These are phyloP conservation scores for Eupithecia subumbrata DNA, from an alignment of 2,888 invertebrate species.

Conservation along the genomic window DNA sequence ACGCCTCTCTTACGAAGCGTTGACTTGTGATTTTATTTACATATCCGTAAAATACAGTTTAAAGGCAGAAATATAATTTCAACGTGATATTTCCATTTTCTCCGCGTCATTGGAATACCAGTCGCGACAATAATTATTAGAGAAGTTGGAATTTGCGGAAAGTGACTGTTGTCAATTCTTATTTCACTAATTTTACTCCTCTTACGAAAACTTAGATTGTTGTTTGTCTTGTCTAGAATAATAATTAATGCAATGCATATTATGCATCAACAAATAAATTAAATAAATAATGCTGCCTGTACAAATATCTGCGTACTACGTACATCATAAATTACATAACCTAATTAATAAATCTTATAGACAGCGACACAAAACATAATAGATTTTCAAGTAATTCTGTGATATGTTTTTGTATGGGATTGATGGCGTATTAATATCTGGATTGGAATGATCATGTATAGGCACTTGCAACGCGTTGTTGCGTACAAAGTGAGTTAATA, in stretches of 20 bases:
- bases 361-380: too few species aligned
- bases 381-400: background rate
- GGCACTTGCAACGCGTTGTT: background rate
- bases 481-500: background rate
- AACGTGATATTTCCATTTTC: background rate
- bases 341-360: too few species aligned
- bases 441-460: background rate
- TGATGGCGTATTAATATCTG: background rate
- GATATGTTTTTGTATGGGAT: background rate
- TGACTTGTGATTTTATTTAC: slow-evolving; percentile 2
- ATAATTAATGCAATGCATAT: too few species aligned
- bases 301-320: too few species aligned
- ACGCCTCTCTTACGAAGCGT: background rate
- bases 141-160: background rate
- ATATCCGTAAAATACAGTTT: background rate
- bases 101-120: background rate
- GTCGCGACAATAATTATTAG: background rate
- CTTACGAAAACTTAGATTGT: background rate
- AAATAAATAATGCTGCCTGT: too few species aligned
- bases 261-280: too few species aligned
- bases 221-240: too few species aligned
- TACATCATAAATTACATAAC: too few species aligned
- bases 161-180: background rate
- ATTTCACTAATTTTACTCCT: background rate
- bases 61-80: background rate